Evolutionary conservation across 2,113 vertebrate species (phyloP), one percentile per base, ranked within the genome.

Genomic region (Psammodynastes pulverulentus): DNA sequence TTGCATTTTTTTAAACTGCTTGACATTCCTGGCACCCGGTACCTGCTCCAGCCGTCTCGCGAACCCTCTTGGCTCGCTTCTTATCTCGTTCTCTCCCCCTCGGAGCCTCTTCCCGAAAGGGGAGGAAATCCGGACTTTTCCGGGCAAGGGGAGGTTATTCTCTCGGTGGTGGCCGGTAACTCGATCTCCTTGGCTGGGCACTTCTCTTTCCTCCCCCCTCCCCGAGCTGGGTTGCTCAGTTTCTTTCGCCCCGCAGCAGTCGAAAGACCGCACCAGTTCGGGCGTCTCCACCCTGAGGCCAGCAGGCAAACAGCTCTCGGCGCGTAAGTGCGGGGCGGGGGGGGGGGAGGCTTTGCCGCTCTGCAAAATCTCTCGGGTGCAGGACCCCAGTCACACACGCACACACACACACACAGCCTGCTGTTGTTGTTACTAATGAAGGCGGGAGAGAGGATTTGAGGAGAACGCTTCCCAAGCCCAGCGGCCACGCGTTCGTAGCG

Each of bases 21-120:
- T 89, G 43, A 34, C 24, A 39, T 53, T 92, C 87, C 86, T 56
- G 67, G 17, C 79, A 5, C 10, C 26, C 29, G 7, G 58, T 87
- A 56, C 94, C 95, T 90, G 94, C 58, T 56, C 48, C 56, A 48
- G 51, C 58, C 52, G 5, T 48, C 89, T 52, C 85, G 67, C 26
- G 85, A 79, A 23, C 5, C 6, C 58, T 88, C 86, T 88, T 84
- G 89, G 51, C 89, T 43, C 51, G 19, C 87, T 46, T 45, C 84
- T 84, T 90, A 53, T 87, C 92, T 79, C 26, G 53, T 52, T 49
- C 45, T 8, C 34, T 53, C 58, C 49, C 24, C 62, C 17, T 21
- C 5, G 19, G 24, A 87, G n/a, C 5, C 87, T 23, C 23, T 52
- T 24, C 48, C 48, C 29, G 34, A 67, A 46, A 24, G n/a, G 24